Percentiles rank a stretch among this genome's conserved stretches.
These are phyloP conservation scores for Belgica antarctica DNA, from an alignment of 2,888 invertebrate species.

Conservation along the genomic window DNA sequence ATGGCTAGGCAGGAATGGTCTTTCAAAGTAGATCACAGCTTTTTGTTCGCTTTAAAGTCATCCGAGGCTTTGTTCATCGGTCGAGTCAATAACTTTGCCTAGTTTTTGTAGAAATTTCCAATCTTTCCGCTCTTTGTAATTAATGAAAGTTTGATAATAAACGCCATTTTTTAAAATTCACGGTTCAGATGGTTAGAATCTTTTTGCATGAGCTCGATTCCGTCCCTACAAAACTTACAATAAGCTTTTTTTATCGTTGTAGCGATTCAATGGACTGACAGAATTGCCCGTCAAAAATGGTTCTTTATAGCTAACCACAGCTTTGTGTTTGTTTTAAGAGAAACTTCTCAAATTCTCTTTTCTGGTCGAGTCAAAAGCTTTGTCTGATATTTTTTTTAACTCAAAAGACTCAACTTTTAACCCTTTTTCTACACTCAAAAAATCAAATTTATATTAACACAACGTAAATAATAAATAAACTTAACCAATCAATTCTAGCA, in stretches of 20 bases:
- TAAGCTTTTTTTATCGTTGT: no score
- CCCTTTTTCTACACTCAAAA: no score
- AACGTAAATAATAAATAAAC: no score
- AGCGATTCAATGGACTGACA: not conserved
- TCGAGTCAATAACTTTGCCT: not conserved
- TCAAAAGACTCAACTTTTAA: not conserved
- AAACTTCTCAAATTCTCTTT: not conserved
- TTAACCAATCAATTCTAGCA: no score
- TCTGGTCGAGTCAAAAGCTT: not conserved
- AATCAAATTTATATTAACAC: no score
- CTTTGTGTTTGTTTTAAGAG: conserved; percentile 10
- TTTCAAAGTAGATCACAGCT: not conserved
- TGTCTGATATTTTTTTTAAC: not conserved
- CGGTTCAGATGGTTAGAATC: no score
- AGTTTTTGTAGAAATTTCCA: no score
- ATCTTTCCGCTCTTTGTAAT: no score
- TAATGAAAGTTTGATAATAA: no score
- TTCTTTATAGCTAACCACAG: conserved; percentile 7
- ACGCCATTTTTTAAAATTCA: no score
- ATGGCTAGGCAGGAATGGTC: not conserved
- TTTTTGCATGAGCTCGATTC: not conserved
- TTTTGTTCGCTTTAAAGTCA: not conserved
- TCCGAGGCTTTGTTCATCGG: not conserved
- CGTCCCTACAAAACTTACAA: not conserved
- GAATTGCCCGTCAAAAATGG: not conserved